Evolutionary conservation across 2,888 invertebrate genomes (phyloP).

Genomic region (Euproctis similis): DNA sequence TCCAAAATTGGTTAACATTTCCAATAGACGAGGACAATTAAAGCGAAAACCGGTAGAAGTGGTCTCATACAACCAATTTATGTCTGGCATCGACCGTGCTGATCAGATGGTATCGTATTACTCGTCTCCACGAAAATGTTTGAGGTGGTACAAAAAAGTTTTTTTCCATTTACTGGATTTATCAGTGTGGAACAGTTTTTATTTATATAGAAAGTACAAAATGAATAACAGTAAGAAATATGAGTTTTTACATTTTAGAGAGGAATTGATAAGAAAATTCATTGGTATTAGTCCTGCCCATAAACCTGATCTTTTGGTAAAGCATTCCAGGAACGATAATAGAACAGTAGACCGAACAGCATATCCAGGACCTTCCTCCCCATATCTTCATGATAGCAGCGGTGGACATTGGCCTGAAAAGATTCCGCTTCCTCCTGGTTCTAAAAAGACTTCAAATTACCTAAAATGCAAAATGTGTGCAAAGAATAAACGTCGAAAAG

Average conservation of each 20-base stretch:
- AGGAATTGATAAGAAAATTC: not conserved
- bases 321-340: not conserved
- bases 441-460: constrained; percentile 3
- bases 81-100: constrained; percentile 10
- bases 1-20: not conserved
- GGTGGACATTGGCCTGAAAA: constrained; percentile 1
- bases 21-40: not conserved
- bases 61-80: constrained; percentile 9
- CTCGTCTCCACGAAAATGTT: constrained; percentile 6
- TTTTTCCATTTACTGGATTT: constrained; percentile 2
- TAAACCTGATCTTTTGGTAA: not conserved
- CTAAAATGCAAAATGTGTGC: constrained; percentile 5
- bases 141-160: constrained; percentile 9
- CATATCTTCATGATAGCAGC: too few species aligned
- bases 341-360: too few species aligned
- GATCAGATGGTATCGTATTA: constrained; percentile 13
- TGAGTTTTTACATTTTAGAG: not conserved
- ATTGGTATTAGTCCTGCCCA: constrained; percentile 4
- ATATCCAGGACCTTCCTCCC: too few species aligned
- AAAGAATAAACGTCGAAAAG: constrained; percentile 3
- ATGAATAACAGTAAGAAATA: not conserved
- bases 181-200: constrained; percentile 1
- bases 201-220: not conserved
- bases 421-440: constrained; percentile 2
- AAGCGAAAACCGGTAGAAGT: constrained; percentile 10